These are phyloP conservation scores for Epinephelus awoara DNA, from an alignment of 2,797 vertebrate species.

Conservation along the genomic window DNA sequence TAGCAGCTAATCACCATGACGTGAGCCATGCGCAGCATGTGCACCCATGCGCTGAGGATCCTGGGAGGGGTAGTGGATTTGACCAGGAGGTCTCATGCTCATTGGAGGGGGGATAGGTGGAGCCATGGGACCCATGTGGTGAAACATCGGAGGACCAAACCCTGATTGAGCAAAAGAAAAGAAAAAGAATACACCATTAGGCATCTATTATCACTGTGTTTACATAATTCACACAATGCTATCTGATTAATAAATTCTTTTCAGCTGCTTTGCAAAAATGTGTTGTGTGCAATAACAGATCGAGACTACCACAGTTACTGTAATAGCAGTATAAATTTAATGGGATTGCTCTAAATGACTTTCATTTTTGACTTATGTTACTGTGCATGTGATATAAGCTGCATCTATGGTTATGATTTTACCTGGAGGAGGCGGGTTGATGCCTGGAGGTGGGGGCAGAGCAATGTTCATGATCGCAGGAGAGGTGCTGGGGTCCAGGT, in stretches of 20 bases:
- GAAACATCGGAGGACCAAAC: slow-evolving; percentile 93
- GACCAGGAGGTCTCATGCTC: slow-evolving; percentile 95
- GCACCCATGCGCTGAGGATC: slow-evolving; percentile 99
- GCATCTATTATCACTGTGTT: not conserved
- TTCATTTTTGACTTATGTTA: not conserved
- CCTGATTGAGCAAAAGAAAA: slow-evolving; percentile 79
- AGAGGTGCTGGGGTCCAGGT: slow-evolving; percentile 92
- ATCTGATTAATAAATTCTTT: not conserved
- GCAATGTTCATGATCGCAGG: slow-evolving; percentile 95
- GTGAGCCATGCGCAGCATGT: slow-evolving; percentile 87
- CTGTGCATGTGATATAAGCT: not conserved
- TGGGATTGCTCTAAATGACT: too few relatives aligned
- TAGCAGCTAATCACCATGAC: slow-evolving; percentile 74
- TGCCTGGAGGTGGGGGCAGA: slow-evolving; percentile 95
- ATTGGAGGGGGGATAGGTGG: slow-evolving; percentile 92
- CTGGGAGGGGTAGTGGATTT: slow-evolving; percentile 98
- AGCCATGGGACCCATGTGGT: slow-evolving; percentile 93
- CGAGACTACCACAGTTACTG: not conserved
- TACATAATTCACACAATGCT: not conserved
- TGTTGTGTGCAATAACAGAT: not conserved
- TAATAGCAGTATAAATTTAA: not conserved
- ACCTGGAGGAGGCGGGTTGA: slow-evolving; percentile 96
- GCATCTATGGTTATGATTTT: not conserved
- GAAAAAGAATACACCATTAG: slow-evolving; percentile 4
- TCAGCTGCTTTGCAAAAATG: not conserved